phyloP scores from a whole-genome alignment of 2,888 invertebrate genomes.

The Sarcophaga rosellei region DNA sequence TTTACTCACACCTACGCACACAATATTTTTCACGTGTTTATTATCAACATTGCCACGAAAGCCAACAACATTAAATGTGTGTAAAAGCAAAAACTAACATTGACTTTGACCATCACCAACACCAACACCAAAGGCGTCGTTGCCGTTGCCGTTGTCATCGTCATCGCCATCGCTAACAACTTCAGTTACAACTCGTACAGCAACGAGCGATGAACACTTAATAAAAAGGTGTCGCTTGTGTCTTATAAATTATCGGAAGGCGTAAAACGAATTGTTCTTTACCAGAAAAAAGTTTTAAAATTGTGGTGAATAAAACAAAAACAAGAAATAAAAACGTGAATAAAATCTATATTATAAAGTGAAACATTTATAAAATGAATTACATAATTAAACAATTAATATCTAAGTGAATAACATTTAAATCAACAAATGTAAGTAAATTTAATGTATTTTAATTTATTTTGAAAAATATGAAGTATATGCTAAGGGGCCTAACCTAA shows the following conservation, averaged over 20 bases:
- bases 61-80: slow-evolving; percentile 5
- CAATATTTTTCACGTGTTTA: slow-evolving; percentile 53
- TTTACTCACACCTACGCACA: neutral
- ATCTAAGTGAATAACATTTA: too few species aligned
- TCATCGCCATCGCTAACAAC: too few species aligned
- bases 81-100: slow-evolving; percentile 64
- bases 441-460: too few species aligned
- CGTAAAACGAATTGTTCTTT: neutral
- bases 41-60: slow-evolving; percentile 9
- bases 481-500: too few species aligned
- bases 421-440: too few species aligned
- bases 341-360: too few species aligned
- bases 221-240: slow-evolving; percentile 52
- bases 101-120: slow-evolving; percentile 77
- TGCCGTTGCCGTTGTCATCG: too few species aligned
- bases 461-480: too few species aligned
- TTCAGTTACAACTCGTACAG: slow-evolving; percentile 76
- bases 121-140: neutral
- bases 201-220: slow-evolving; percentile 72
- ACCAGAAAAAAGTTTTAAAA: slow-evolving; percentile 11
- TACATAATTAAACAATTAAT: too few species aligned
- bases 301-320: neutral
- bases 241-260: slow-evolving; percentile 18
- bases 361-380: too few species aligned
- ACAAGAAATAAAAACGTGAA: too few species aligned